Conservation (phyloP, 2,797 vertebrate genomes). For the Yasuhikotakia modesta region DNA sequence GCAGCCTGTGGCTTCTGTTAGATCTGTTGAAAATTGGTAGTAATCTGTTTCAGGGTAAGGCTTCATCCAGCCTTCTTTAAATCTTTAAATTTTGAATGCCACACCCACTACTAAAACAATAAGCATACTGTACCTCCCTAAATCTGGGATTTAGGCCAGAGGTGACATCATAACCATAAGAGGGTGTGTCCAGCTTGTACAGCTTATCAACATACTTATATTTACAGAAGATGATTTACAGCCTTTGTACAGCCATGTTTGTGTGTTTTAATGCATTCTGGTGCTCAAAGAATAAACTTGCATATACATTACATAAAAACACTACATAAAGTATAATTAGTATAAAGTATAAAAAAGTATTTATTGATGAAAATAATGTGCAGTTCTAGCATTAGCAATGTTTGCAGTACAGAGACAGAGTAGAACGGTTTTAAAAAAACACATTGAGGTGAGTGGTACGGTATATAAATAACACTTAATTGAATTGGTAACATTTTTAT, state of each 20-base stretch:
- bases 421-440: too few species aligned
- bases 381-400: too few species aligned
- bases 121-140: slow-evolving; percentile 31
- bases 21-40: not conserved
- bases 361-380: too few species aligned
- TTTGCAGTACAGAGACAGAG: too few species aligned
- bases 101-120: slow-evolving; percentile 44
- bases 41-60: slow-evolving; percentile 12
- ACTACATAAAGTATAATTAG: too few species aligned
- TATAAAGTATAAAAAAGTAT: too few species aligned
- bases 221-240: slow-evolving; percentile 44
- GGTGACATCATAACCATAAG: slow-evolving; percentile 28
- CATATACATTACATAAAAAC: too few species aligned
- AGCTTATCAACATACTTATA: slow-evolving; percentile 29
- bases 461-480: too few species aligned
- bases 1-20: not conserved
- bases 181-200: slow-evolving; percentile 11
- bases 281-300: too few species aligned
- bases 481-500: too few species aligned
- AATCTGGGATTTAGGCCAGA: slow-evolving; percentile 9
- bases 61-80: slow-evolving; percentile 11
- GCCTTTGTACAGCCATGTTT: slow-evolving; percentile 1
- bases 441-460: too few species aligned
- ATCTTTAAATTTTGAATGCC: slow-evolving; percentile 31
- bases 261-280: not conserved